Conservation (phyloP, 2,113 vertebrate genomes). For the Tangachromis dhanisi region DNA sequence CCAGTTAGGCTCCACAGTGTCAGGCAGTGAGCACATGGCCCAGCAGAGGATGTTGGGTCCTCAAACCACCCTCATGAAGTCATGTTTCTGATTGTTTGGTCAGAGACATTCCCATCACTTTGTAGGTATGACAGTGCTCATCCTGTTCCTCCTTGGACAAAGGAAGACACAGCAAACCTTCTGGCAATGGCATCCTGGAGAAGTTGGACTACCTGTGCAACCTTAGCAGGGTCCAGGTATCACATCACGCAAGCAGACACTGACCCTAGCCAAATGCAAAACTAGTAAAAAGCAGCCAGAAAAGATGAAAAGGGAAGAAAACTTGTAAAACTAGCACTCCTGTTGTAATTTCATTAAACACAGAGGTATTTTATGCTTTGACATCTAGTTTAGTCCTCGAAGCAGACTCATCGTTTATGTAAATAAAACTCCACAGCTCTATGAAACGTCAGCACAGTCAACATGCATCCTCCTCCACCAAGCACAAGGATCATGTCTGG, state of each 20-base stretch:
- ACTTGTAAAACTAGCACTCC: not conserved
- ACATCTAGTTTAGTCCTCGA: not conserved
- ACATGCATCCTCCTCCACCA: not conserved
- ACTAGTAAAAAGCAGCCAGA: not conserved
- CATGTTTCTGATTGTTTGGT: not conserved
- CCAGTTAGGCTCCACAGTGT: not conserved
- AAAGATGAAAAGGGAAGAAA: not conserved
- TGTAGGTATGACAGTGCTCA: rapidly evolving
- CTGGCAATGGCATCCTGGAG: rapidly evolving
- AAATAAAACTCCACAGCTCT: not conserved
- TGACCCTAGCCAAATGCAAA: not conserved
- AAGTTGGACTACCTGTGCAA: not conserved
- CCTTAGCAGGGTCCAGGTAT: not conserved
- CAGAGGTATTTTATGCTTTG: not conserved
- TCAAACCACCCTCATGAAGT: not conserved
- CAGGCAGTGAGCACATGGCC: not conserved
- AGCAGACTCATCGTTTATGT: not conserved
- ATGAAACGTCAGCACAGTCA: not conserved
- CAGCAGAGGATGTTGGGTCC: not conserved
- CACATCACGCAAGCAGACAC: not conserved
- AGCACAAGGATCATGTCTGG: not conserved
- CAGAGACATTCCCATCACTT: not conserved
- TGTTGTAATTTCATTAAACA: not conserved
- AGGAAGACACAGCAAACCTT: not conserved
- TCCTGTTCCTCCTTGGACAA: not conserved